Evolutionary conservation across 2,113 vertebrate species (phyloP).

Genomic region (Myrmecobius fasciatus): DNA sequence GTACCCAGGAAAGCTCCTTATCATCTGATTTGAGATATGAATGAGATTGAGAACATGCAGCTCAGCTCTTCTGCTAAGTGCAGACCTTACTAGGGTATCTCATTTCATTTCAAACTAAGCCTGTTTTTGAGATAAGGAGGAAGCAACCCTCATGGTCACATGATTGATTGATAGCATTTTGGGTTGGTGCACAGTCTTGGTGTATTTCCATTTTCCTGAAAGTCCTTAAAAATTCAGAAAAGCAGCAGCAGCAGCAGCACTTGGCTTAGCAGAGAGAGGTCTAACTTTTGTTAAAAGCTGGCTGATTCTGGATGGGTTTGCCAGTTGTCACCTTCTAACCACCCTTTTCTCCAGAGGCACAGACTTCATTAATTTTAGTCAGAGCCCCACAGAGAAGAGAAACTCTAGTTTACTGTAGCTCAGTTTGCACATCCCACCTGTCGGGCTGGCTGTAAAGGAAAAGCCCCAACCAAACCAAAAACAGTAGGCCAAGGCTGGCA

Average conservation of each 20-base stretch:
- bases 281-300: conserved; percentile 4
- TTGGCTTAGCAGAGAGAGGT: conserved; percentile 22
- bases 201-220: neutral
- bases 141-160: neutral
- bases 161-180: neutral
- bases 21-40: conserved; percentile 33
- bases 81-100: neutral
- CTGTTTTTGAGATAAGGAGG: conserved; percentile 21
- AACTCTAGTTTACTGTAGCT: neutral
- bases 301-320: neutral
- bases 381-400: neutral
- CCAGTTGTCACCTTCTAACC: neutral
- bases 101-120: neutral
- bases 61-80: neutral
- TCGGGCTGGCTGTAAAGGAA: neutral
- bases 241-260: neutral
- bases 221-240: neutral
- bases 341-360: neutral
- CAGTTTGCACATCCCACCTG: neutral
- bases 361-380: conserved; percentile 7
- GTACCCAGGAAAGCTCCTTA: neutral
- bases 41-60: neutral
- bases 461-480: neutral
- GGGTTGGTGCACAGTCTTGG: neutral
- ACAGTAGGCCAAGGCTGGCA: neutral